Conservation (phyloP, 2,113 vertebrate species). For the Leucopternis melanops region DNA sequence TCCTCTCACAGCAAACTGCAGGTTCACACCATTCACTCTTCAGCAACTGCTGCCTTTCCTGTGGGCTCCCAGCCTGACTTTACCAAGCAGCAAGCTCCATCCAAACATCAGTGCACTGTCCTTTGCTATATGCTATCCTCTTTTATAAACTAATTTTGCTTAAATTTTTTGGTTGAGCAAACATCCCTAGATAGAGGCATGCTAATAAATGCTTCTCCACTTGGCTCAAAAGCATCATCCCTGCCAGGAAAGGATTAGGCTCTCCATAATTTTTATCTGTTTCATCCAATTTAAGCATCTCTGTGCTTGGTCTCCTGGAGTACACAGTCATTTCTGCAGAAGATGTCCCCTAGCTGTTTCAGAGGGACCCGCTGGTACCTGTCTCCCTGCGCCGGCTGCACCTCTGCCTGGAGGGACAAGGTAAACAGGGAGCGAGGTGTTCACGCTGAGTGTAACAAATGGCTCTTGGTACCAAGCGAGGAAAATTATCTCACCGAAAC, state of each 20-base stretch:
- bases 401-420: constrained; percentile 60
- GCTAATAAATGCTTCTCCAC: background rate
- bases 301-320: background rate
- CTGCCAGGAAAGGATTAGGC: background rate
- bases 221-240: background rate
- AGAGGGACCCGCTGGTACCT: background rate
- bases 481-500: constrained; percentile 67
- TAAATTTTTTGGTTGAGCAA: background rate
- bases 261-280: background rate
- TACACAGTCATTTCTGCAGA: accelerated
- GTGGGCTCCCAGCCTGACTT: background rate
- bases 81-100: background rate
- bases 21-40: background rate
- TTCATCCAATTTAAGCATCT: background rate
- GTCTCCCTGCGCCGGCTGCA: background rate
- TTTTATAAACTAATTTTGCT: background rate
- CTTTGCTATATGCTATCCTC: background rate
- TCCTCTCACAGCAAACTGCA: background rate
- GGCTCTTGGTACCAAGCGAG: constrained; percentile 70
- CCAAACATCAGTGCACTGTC: background rate
- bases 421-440: constrained; percentile 68
- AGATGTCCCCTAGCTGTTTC: background rate
- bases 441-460: constrained; percentile 58
- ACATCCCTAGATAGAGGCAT: background rate
- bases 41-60: background rate